Conservation (phyloP, 2,113 vertebrate species). For the Myrmophylax atrothorax region DNA sequence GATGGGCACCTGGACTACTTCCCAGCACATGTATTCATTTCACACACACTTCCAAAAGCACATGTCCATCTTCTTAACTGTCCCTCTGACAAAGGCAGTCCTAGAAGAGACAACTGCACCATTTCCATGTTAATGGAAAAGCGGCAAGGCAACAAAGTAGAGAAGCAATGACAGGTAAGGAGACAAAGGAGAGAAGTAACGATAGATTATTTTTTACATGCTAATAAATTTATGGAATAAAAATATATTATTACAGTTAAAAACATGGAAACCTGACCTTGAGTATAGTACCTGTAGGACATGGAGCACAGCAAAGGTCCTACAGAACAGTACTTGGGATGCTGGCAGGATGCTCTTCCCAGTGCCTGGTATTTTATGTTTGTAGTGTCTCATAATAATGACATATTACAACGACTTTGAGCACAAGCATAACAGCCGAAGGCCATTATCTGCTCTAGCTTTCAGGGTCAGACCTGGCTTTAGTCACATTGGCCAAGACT, state of each 20-base stretch:
- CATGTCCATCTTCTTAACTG: background rate
- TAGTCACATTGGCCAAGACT: background rate
- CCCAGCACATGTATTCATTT: background rate
- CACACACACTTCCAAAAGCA: background rate
- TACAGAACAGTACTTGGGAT: background rate
- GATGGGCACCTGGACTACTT: background rate
- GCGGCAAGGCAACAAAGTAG: background rate
- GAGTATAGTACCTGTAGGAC: background rate
- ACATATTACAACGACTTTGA: background rate
- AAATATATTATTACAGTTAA: background rate
- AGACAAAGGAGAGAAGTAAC: background rate
- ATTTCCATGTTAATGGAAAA: background rate
- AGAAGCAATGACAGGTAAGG: background rate
- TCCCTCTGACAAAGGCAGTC: background rate
- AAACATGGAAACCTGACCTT: background rate
- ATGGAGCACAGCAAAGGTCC: background rate
- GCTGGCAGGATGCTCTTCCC: background rate
- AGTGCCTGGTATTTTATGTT: background rate
- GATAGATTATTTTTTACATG: background rate
- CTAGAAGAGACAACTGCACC: background rate
- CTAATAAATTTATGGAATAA: background rate
- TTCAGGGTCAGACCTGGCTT: slow-evolving; percentile 2
- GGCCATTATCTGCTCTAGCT: background rate
- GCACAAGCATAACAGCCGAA: background rate
- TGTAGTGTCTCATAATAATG: background rate